Base-by-base conservation (phyloP, 2,888 invertebrate species). In the Metallyticus violacea region DNA sequence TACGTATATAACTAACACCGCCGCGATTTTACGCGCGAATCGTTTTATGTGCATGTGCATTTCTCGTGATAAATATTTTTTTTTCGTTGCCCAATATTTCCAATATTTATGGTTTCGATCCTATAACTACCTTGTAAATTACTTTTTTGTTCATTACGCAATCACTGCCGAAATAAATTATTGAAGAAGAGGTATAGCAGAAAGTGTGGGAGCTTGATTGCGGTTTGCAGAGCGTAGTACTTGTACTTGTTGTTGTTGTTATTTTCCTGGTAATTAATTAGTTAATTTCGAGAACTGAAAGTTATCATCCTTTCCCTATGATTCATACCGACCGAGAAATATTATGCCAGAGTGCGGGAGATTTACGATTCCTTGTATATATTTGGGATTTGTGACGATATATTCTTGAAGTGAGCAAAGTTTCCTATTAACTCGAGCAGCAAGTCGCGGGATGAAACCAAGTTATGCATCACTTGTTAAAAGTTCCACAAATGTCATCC, bases 51-150 rank as follows among this genome's bases (percentile, higher is more conserved):
- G 77, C 62, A 62, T 62, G 62, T 81, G 62, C 40, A 81, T 62
- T 81, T 81, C 77, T 22, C 77, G 77, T 83, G 83, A 83, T 83
- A 83, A 83, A 83, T 83, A 83, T 83, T 83, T 83, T 82, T 81
- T 83, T 62, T 62, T 22, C 40, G 40, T 62, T 62, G 40, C 40
- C 77, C 83, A 83, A 83, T 83, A 83, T 83, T 83, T 83, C 85
- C 85, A 85, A 79, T 80, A 85, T 85, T 85, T 85, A 85, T 83
- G 77, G 85, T 62, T 77, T 62, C 27, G 81, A 85, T 76, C 85
- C 81, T 62, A 85, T 85, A 85, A 85, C 85, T 85, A 85, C 85
- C 85, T 85, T 85, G 85, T 85, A 85, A 85, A 85, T 85, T 85
- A 80, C 62, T 80, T 85, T 81, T 85, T 85, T 85, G 85, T 80